Evolutionary conservation across 2,888 invertebrate genomes (phyloP).

Genomic region (Meandrusa payeni): DNA sequence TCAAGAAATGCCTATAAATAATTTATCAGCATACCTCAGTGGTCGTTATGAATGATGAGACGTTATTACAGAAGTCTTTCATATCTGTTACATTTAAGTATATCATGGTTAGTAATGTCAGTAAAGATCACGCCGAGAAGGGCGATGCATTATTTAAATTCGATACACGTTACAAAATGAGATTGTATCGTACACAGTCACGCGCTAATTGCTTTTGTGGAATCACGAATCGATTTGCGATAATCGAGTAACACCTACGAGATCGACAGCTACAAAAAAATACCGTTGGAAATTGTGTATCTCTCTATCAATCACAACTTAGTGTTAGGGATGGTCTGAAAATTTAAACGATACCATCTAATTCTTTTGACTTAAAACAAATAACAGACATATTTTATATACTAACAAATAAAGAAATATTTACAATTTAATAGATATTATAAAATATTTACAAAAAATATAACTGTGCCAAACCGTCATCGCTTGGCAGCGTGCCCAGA

Average conservation of each 20-base stretch:
- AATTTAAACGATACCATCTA: no score
- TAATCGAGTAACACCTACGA: slow-evolving; percentile 29
- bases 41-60: no score
- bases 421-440: no score
- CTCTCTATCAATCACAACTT: slow-evolving; percentile 36
- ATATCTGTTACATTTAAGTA: background rate
- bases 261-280: slow-evolving; percentile 30
- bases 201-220: slow-evolving; percentile 43
- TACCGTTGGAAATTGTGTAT: slow-evolving; percentile 32
- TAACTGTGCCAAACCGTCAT: no score
- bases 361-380: no score
- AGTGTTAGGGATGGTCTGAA: slow-evolving; percentile 4
- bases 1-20: no score
- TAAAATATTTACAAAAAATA: no score
- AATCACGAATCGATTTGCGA: slow-evolving; percentile 36
- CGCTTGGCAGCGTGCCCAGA: no score
- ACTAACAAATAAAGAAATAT: no score
- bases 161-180: slow-evolving; percentile 37
- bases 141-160: slow-evolving; percentile 32
- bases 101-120: slow-evolving; percentile 1
- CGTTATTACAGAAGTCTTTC: no score
- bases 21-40: no score
- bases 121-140: slow-evolving; percentile 9
- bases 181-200: slow-evolving; percentile 45
- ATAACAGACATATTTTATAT: no score